Base-by-base conservation (phyloP, 2,888 invertebrate genomes). In the Trichogramma evanescens region DNA sequence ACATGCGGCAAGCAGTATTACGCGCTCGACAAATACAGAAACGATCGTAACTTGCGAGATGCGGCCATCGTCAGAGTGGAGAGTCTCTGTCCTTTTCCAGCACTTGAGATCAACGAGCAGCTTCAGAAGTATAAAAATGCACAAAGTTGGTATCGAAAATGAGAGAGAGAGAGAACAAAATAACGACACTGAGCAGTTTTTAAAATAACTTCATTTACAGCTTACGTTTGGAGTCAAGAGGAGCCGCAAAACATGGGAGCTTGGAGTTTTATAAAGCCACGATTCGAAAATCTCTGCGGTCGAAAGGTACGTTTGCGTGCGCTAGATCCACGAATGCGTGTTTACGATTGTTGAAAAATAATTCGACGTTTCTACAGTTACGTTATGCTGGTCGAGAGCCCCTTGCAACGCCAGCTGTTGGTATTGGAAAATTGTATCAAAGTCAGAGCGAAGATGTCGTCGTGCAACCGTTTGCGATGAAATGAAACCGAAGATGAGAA, bases 211-310 rank as follows among this genome's bases (percentile, higher is more conserved):
- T 64, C 53, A 54, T 52, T 58, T 57, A 41, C 72, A 91, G 92
- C 80, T 69, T 88, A 89, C 69, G 82, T 93, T 65, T 99, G 98
- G 98, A 91, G 93, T 72, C 98, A 99, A 82, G 98, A 99, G 74
- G 98, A 99, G 75, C 96, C 93, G 63, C 85, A 89, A 72, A 99
- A 99, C 75, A 93, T 93, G 90, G 98, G 98, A 26, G 92, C 94
- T 0, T 99, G 98, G 98, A 85, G 81, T 57, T 99, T 95, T 78
- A 82, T 98, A 3, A 87, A 86, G 67, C 88, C 93, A 43, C 83
- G 98, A 70, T 96, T 99, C 79, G 89, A 92, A 78, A 94, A 95
- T 79, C 81, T 97, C 58, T 81, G 96, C 56, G 95, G 93, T 55
- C 83, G 83, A 75, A 82, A 84, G 81, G 92, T 91, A 81, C 78